A percentile compares a stretch with the other conserved stretches of the same genome.
These are phyloP conservation scores for Ophonus ardosiacus DNA, from an alignment of 2,888 invertebrate species.

Conservation along the genomic window DNA sequence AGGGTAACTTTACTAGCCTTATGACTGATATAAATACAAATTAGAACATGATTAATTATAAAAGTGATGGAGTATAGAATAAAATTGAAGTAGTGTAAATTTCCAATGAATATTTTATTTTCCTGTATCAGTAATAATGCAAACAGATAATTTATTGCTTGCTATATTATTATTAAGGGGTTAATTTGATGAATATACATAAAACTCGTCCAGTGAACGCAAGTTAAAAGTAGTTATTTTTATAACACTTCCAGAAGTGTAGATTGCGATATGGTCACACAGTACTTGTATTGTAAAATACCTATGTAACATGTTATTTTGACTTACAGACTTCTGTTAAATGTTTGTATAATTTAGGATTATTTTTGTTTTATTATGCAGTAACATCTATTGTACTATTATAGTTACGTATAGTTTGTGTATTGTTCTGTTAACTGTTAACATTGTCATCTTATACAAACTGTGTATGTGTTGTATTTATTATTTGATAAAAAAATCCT, in stretches of 20 bases:
- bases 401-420: conserved; percentile 60
- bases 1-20: conserved; percentile 59
- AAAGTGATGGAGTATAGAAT: conserved; percentile 49
- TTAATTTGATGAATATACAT: conserved; percentile 51
- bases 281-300: conserved; percentile 47
- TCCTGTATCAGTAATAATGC: conserved; percentile 33
- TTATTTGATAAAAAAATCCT: conserved; percentile 61
- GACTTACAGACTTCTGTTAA: conserved; percentile 53
- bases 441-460: conserved; percentile 61
- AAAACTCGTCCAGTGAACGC: conserved; percentile 53
- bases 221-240: conserved; percentile 53
- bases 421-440: conserved; percentile 62
- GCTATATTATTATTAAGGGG: conserved; percentile 8
- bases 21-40: conserved; percentile 60
- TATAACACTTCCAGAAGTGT: conserved; percentile 49
- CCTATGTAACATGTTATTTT: conserved; percentile 44
- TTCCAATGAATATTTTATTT: conserved; percentile 46
- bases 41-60: conserved; percentile 49
- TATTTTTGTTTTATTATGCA: conserved; percentile 59
- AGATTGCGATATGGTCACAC: conserved; percentile 49
- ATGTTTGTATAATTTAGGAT: conserved; percentile 60
- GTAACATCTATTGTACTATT: conserved; percentile 49
- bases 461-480: conserved; percentile 62
- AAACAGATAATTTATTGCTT: conserved; percentile 50
- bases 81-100: conserved; percentile 34